Base-by-base conservation (phyloP, 2,888 invertebrate genomes). In the Macrosiphum euphorbiae region DNA sequence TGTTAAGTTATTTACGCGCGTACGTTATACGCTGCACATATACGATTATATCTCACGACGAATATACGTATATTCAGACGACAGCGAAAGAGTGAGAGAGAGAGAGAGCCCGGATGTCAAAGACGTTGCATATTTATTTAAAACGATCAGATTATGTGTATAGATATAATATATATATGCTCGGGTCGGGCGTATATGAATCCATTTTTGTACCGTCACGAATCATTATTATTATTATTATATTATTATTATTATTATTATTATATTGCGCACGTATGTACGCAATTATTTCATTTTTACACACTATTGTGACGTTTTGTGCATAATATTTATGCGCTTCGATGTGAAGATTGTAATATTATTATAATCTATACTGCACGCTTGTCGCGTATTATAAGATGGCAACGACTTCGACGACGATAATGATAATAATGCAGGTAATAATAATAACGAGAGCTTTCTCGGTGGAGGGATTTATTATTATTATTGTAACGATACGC, bases 1-100 rank as follows among this genome's bases (percentile, higher is more conserved):
- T 41, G 90, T 78, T 50, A 35, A 78, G 78, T 90, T 52, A 88
- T 90, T 90, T 90, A 67, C 58, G 47, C 61, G 61, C 44, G 50
- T 35, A 35, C 78, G 78, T 78, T 52, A 86, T 86, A 86, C 28
- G 16, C 50, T 47, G 86, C 47, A 35, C 88, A 61, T 44, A 41
- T 58, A 67, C 91, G 84, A 84, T 84, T 84, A 28, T 55, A 91
- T 84, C 84, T 52, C 91, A 84, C 84, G 84, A 90, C 44, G n/a
- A 47, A 90, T 61, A 78, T 78, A 20, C 78, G 20, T 78, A 35
- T 78, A 78, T 78, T 78, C 78, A 78, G 78, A 20, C 78, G 78
- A 35, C 78, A 35, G 35, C 20, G 20, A 78, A 35, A 78, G 78
- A 78, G 78, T 5, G 78, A 44, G 89, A 35, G 78, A 78, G 78